Conservation (phyloP, 2,797 vertebrate genomes). For the Rhinoraja longicauda region DNA sequence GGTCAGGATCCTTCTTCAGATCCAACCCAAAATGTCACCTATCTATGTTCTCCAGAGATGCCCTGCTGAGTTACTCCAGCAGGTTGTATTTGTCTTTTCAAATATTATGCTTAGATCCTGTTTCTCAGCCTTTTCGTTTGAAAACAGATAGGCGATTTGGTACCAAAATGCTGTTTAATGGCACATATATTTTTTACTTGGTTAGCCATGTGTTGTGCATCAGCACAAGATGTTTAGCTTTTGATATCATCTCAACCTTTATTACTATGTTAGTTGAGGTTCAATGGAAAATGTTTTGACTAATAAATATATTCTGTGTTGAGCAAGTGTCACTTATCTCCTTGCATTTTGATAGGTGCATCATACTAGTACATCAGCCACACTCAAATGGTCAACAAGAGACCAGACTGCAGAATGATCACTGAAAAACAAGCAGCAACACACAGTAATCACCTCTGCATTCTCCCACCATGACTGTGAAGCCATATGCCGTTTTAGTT, state of each 20-base stretch:
- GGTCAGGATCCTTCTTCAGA: too few relatives aligned
- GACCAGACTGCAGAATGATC: not conserved
- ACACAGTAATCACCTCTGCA: too few relatives aligned
- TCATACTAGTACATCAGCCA: not conserved
- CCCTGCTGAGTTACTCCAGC: too few relatives aligned
- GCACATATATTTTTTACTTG: not conserved
- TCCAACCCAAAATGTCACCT: too few relatives aligned
- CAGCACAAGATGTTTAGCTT: not conserved
- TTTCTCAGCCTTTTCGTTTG: not conserved
- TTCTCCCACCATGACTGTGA: not conserved
- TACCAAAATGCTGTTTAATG: not conserved
- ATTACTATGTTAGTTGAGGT: not conserved
- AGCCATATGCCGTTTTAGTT: not conserved
- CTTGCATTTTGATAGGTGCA: not conserved
- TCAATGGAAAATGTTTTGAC: not conserved
- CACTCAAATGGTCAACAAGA: not conserved
- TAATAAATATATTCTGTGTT: not conserved
- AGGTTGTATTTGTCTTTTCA: too few relatives aligned
- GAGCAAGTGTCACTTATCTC: not conserved
- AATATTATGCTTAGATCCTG: not conserved
- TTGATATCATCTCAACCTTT: not conserved
- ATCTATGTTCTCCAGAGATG: too few relatives aligned
- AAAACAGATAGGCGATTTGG: not conserved
- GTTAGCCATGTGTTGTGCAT: not conserved
- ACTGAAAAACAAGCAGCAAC: not conserved